These are phyloP conservation scores for Labeo catla DNA, from an alignment of 2,113 vertebrate species.

Conservation along the genomic window DNA sequence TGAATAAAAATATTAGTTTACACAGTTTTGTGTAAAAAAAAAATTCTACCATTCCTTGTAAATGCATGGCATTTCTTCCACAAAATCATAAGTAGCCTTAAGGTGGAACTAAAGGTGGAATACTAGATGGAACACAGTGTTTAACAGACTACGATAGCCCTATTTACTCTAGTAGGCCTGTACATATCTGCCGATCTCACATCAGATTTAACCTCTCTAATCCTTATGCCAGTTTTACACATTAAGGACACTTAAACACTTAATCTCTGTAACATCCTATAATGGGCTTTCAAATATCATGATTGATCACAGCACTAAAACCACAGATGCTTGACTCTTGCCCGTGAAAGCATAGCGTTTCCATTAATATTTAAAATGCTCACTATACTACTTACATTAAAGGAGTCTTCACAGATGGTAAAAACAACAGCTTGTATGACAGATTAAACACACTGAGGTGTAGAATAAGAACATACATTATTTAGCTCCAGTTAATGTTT, in stretches of 20 bases:
- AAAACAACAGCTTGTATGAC: conserved; percentile 31
- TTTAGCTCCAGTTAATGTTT: background rate
- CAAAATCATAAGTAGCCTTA: background rate
- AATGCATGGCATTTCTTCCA: background rate
- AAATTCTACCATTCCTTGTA: background rate
- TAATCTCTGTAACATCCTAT: conserved; percentile 47
- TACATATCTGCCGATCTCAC: conserved; percentile 6
- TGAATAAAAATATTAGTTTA: no score
- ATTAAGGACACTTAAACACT: conserved; percentile 51
- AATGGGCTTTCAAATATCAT: conserved; percentile 42
- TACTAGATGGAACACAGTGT: background rate
- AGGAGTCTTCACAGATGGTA: conserved; percentile 28
- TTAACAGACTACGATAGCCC: background rate
- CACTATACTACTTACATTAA: conserved; percentile 50
- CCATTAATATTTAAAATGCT: conserved; percentile 54
- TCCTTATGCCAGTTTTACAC: conserved; percentile 22
- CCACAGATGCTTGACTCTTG: conserved; percentile 21
- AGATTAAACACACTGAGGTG: background rate
- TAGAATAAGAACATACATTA: conserved; percentile 11
- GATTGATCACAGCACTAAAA: conserved; percentile 23
- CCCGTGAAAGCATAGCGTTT: conserved; percentile 42
- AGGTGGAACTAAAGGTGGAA: background rate
- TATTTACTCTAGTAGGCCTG: background rate
- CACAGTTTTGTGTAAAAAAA: no score
- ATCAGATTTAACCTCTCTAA: conserved; percentile 24